Conservation (phyloP, 2,113 vertebrate species). For the Mugil cephalus region DNA sequence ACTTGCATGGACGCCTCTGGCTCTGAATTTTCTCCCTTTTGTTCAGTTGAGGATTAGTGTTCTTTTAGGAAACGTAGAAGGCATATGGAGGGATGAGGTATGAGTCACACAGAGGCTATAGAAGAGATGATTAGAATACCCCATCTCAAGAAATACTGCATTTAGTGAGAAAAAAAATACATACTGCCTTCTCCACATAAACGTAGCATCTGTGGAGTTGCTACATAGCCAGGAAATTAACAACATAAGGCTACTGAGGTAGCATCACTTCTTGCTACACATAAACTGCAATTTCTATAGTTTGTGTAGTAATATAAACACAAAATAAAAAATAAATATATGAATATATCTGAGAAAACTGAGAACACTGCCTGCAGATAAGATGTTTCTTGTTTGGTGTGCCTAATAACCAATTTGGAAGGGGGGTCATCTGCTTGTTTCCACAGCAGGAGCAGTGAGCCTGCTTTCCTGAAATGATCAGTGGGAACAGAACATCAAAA, state of each 20-base stretch:
- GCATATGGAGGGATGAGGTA: background rate
- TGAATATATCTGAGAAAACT: background rate
- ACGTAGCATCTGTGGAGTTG: background rate
- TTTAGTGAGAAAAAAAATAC: too few species aligned
- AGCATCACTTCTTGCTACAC: too few species aligned
- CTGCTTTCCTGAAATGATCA: constrained; percentile 18
- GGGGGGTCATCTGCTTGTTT: constrained; percentile 14
- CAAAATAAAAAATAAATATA: too few species aligned
- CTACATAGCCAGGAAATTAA: too few species aligned
- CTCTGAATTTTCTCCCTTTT: constrained; percentile 34
- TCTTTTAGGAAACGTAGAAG: constrained; percentile 27
- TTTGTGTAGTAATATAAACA: too few species aligned
- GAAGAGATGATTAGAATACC: constrained; percentile 18
- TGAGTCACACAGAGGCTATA: background rate
- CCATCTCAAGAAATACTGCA: background rate
- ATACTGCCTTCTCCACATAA: too few species aligned
- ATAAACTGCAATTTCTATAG: too few species aligned
- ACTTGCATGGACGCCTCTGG: constrained; percentile 35
- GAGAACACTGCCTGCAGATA: background rate
- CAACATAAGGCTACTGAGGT: too few species aligned
- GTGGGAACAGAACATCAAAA: constrained; percentile 20
- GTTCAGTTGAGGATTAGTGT: constrained; percentile 13
- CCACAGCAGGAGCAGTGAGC: background rate
- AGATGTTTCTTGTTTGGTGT: constrained; percentile 3
- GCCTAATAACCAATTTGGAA: background rate